Conservation (phyloP, 2,797 vertebrate genomes). For the Sebastes steindachneri region DNA sequence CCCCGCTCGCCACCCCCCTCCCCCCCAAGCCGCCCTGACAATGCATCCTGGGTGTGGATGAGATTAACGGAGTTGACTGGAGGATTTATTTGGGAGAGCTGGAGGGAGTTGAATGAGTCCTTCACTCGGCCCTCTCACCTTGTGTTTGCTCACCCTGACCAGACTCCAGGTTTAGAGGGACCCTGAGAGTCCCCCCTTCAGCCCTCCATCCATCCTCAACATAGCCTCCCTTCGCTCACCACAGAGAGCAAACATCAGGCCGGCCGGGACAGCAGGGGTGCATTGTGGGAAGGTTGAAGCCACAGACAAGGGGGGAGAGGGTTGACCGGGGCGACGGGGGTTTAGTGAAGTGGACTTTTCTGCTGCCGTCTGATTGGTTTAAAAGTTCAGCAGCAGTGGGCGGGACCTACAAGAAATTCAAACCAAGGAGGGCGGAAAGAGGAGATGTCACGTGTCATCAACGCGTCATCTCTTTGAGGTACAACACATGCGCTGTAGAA, state of each 20-base stretch:
- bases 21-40: background rate
- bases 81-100: constrained; percentile 19
- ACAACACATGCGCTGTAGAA: too few relatives aligned
- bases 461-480: too few relatives aligned
- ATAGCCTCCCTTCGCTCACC: constrained; percentile 41
- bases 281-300: constrained; percentile 53
- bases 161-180: constrained; percentile 65
- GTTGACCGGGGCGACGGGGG: background rate
- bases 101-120: constrained; percentile 22
- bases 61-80: constrained; percentile 4
- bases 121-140: constrained; percentile 65
- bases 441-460: too few relatives aligned
- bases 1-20: rapidly evolving
- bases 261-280: constrained; percentile 47
- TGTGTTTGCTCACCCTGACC: constrained; percentile 67
- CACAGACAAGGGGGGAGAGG: constrained; percentile 28
- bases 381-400: background rate
- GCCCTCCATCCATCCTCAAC: constrained; percentile 22
- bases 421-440: too few relatives aligned
- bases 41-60: constrained; percentile 1
- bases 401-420: background rate
- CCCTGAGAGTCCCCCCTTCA: constrained; percentile 28
- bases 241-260: constrained; percentile 68
- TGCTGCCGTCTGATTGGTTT: background rate
- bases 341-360: background rate